phyloP scores from a whole-genome alignment of 2,797 vertebrate genomes.

The Poliocrania exsul region DNA sequence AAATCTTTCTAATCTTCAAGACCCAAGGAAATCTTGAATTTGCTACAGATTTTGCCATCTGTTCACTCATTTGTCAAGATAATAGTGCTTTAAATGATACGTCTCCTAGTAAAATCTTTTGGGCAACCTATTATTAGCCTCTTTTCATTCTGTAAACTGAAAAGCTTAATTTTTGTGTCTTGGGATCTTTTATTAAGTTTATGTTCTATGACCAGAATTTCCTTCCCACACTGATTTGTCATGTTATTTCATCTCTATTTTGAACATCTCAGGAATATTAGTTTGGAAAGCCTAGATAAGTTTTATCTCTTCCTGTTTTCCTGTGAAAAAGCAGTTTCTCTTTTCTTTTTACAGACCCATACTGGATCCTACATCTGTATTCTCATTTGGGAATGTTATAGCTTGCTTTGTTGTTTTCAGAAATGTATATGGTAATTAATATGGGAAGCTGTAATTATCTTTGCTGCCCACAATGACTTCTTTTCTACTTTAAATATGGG shows the following conservation, averaged over 20 bases:
- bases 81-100: slow-evolving; percentile 50
- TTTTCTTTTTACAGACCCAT: background rate
- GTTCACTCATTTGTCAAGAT: slow-evolving; percentile 45
- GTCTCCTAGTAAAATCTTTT: slow-evolving; percentile 17
- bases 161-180: slow-evolving; percentile 9
- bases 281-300: slow-evolving; percentile 15
- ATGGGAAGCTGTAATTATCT: background rate
- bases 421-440: background rate
- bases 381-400: background rate
- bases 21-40: slow-evolving; percentile 12
- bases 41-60: slow-evolving; percentile 46
- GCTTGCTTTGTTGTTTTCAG: background rate
- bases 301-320: slow-evolving; percentile 34
- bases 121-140: slow-evolving; percentile 36
- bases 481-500: background rate
- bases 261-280: background rate
- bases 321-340: background rate
- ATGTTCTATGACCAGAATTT: slow-evolving; percentile 16
- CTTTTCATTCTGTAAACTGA: slow-evolving; percentile 16
- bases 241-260: background rate
- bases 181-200: slow-evolving; percentile 12
- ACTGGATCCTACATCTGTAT: background rate
- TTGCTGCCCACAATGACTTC: background rate
- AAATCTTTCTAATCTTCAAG: background rate
- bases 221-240: slow-evolving; percentile 32